Evolutionary conservation across 2,888 invertebrate species (phyloP), one percentile per base, ranked within the genome.

Genomic region (Drosophila multiciliata): DNA sequence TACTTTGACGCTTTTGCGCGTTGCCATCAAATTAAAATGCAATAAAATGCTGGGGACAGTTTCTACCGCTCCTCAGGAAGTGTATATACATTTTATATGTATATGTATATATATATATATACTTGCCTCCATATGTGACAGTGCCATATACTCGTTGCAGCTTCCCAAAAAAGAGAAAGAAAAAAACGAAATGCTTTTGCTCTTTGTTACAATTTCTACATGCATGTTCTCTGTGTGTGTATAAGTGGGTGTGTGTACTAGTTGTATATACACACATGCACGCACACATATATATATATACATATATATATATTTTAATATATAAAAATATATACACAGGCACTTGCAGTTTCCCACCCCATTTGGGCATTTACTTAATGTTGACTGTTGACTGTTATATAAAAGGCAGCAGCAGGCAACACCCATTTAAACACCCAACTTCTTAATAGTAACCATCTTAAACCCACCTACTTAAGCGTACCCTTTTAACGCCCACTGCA

Each of bases 1-100:
- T 52, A 66, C 49, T 35, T 57, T 35, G 77, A 20, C 35, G 72
- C 63, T 73, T 69, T 63, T 84, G 78, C 64, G 63, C 64, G 65
- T 35, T 75, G 66, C 65, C 81, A 80, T 80, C 49, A 83, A 81
- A 87, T 87, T 73, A 83, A 88, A 86, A 83, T 83, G 75, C 69
- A 76, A 63, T 72, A 38, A 65, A 78, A 78, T 81, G 73, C 77
- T 38, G 48, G 38, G 35, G 33, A 53, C 50, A 42, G 26, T 55
- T 38, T 38, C 23, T 23, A 38, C 20, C 35, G 12, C 58, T 23
- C 23, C 9, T 1, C 64, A 42, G 66, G 33, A 57, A 55, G 26
- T 23, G 49, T 15, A 35, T 12, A 40, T 50, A 35, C 12, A 59
- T 36, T 26, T 7, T n/a, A 12, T 23, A 29, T 23, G 32, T 36